These are phyloP conservation scores for Ethmia dodecea DNA, from an alignment of 2,888 invertebrate species.

Conservation along the genomic window DNA sequence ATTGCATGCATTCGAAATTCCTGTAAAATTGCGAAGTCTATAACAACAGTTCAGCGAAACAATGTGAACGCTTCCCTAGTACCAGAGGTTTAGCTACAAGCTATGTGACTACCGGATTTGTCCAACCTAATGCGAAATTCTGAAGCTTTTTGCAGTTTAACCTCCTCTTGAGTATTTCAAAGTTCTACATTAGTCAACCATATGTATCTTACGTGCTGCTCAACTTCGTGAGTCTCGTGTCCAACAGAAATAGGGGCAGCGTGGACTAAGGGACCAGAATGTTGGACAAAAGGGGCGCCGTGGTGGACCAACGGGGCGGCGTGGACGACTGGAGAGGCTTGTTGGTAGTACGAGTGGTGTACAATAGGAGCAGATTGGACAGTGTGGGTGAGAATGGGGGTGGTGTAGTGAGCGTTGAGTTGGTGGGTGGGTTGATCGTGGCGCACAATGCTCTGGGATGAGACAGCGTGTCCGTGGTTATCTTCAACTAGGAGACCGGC, in stretches of 20 bases:
- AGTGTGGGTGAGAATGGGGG: conserved; percentile 16
- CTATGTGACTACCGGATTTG: no score
- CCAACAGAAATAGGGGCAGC: conserved; percentile 22
- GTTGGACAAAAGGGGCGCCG: conserved; percentile 17
- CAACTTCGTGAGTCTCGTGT: conserved; percentile 35
- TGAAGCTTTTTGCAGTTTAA: no score
- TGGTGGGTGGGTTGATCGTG: conserved; percentile 53
- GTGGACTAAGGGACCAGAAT: conserved; percentile 13
- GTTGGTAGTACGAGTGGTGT: conserved; percentile 17
- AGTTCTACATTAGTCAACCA: no score
- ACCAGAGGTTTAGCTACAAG: no score
- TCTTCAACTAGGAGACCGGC: conserved; percentile 56
- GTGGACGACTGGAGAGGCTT: conserved; percentile 13
- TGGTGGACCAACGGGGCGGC: conserved; percentile 11
- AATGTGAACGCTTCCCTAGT: no score
- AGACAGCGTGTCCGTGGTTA: conserved; percentile 53
- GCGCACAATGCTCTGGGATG: conserved; percentile 62
- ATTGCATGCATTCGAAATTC: conserved; percentile 8
- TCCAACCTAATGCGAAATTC: no score
- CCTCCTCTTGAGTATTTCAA: background rate
- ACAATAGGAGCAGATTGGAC: conserved; percentile 10
- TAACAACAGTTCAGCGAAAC: no score
- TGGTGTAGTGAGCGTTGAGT: conserved; percentile 30
- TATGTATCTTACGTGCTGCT: conserved; percentile 27
- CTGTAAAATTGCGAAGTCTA: conserved; percentile 4